phyloP scores from a whole-genome alignment of 2,113 vertebrate genomes.

The Hemichromis elongatus region DNA sequence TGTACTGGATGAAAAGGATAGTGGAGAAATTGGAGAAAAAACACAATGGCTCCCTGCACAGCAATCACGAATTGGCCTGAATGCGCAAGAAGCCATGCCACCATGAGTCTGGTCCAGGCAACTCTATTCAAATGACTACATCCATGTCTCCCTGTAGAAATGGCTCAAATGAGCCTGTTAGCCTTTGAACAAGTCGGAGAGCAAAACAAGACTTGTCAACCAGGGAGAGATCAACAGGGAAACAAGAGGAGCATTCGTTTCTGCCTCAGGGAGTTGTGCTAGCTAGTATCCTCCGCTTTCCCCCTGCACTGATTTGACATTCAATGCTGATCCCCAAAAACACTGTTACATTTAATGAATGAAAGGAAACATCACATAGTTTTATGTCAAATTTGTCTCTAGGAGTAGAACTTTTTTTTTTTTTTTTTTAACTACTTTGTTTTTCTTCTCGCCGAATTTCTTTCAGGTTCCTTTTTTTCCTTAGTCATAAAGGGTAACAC shows the following conservation, averaged over 20 bases:
- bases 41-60: slow-evolving; percentile 51
- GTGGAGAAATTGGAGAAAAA: slow-evolving; percentile 31
- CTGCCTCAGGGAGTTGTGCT: slow-evolving; percentile 64
- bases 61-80: slow-evolving; percentile 56
- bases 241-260: slow-evolving; percentile 69
- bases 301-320: slow-evolving; percentile 65
- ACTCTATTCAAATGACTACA: slow-evolving; percentile 65
- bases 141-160: slow-evolving; percentile 58
- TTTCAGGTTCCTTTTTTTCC: background rate
- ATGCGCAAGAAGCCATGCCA: slow-evolving; percentile 65
- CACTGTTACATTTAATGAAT: slow-evolving; percentile 41
- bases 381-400: slow-evolving; percentile 45
- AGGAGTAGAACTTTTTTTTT: slow-evolving; percentile 43
- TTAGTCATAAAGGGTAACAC: background rate
- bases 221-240: slow-evolving; percentile 67
- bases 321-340: slow-evolving; percentile 49
- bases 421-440: slow-evolving; percentile 3
- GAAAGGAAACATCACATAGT: slow-evolving; percentile 50
- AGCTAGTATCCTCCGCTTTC: slow-evolving; percentile 45
- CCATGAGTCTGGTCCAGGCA: slow-evolving; percentile 55
- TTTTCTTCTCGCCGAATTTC: background rate
- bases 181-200: slow-evolving; percentile 54
- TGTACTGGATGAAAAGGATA: slow-evolving; percentile 32
- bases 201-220: slow-evolving; percentile 72
- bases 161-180: slow-evolving; percentile 70